Evolutionary conservation across 2,113 vertebrate species (phyloP).

Genomic region (Dolichallabes microphthalmus): DNA sequence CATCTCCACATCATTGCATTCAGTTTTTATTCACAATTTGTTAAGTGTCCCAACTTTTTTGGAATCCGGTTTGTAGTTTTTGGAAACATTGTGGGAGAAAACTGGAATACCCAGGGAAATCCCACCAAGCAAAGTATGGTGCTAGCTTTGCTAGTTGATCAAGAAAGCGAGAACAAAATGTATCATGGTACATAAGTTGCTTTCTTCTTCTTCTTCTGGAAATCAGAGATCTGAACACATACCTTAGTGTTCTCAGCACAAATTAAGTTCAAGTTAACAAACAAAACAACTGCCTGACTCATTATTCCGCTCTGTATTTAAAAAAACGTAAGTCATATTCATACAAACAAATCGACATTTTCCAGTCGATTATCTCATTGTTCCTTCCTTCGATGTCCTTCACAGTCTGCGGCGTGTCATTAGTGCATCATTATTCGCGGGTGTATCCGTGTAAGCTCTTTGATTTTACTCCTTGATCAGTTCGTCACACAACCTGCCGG

Average conservation of each 20-base stretch:
- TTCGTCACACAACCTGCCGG: slow-evolving; percentile 34
- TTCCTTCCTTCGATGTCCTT: slow-evolving; percentile 39
- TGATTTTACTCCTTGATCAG: slow-evolving; percentile 49
- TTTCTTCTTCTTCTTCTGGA: background rate
- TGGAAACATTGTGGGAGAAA: too few species aligned
- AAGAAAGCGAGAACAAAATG: too few species aligned
- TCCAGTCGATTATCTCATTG: slow-evolving; percentile 12
- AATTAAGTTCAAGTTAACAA: background rate
- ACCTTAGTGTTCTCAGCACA: background rate
- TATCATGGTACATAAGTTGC: background rate
- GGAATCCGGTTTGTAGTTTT: too few species aligned
- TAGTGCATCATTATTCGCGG: slow-evolving; percentile 41
- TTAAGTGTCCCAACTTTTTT: too few species aligned
- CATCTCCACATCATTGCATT: too few species aligned
- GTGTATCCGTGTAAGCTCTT: slow-evolving; percentile 36
- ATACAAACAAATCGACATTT: slow-evolving; percentile 27
- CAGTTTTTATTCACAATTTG: too few species aligned
- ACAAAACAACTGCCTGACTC: background rate
- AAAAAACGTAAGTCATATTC: background rate
- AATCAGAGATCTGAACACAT: background rate
- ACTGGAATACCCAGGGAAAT: too few species aligned
- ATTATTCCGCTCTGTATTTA: background rate
- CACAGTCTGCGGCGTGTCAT: slow-evolving; percentile 44
- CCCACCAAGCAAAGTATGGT: too few species aligned
- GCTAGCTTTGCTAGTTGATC: too few species aligned